phyloP scores from a whole-genome alignment of 2,888 invertebrate genomes.

The Bruchidius siliquastri region DNA sequence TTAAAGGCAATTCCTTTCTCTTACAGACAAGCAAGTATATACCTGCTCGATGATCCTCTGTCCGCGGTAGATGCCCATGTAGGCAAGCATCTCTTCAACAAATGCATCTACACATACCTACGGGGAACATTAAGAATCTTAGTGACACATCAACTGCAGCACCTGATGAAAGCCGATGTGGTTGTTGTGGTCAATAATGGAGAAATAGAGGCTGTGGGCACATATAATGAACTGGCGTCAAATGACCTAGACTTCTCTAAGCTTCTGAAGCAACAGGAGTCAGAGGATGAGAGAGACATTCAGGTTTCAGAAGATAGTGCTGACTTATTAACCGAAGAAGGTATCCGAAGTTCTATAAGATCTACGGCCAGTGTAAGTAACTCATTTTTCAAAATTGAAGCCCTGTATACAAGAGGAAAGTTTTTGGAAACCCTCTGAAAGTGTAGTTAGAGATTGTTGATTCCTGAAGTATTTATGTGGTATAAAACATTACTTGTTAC shows the following conservation, averaged over 20 bases:
- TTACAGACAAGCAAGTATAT: slow-evolving; percentile 64
- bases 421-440: too few species aligned
- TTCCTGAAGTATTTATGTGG: too few species aligned
- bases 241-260: slow-evolving; percentile 37
- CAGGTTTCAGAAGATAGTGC: too few species aligned
- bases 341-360: background rate
- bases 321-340: background rate
- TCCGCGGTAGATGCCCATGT: slow-evolving; percentile 77
- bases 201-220: slow-evolving; percentile 56
- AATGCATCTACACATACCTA: slow-evolving; percentile 60
- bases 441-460: too few species aligned
- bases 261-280: background rate
- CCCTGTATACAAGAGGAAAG: too few species aligned
- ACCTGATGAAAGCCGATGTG: slow-evolving; percentile 52
- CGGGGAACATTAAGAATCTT: slow-evolving; percentile 58
- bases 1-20: too few species aligned
- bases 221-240: slow-evolving; percentile 54
- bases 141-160: slow-evolving; percentile 70
- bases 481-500: too few species aligned
- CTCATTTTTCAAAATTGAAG: too few species aligned
- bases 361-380: background rate
- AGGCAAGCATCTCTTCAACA: slow-evolving; percentile 68
- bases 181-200: slow-evolving; percentile 56
- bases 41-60: slow-evolving; percentile 74
- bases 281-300: background rate